Evolutionary conservation across 2,888 invertebrate species (phyloP).

Genomic region (Chrysina gloriosa): DNA sequence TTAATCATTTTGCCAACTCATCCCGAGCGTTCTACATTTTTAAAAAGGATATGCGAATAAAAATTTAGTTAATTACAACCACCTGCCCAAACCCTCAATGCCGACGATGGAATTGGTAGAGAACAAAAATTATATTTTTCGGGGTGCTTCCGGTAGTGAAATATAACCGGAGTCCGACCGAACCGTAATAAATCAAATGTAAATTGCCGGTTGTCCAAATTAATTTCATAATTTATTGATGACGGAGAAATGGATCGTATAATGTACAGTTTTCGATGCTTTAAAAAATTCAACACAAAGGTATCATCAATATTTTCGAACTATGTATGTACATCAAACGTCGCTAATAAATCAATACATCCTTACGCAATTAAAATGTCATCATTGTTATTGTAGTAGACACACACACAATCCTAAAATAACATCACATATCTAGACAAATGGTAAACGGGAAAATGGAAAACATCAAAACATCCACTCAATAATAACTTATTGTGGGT

Average conservation of each 20-base stretch:
- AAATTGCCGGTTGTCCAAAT: constrained; percentile 37
- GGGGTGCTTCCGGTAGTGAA: constrained; percentile 27
- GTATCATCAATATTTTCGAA: background rate
- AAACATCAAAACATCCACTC: too few relatives aligned
- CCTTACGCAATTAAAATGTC: too few relatives aligned
- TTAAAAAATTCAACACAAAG: background rate
- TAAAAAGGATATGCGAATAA: constrained; percentile 24
- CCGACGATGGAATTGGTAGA: constrained; percentile 19
- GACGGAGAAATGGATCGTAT: constrained; percentile 22
- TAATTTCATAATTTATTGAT: constrained; percentile 37
- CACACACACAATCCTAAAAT: too few relatives aligned
- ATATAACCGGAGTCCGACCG: constrained; percentile 21
- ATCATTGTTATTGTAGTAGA: too few relatives aligned
- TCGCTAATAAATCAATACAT: constrained; percentile 12
- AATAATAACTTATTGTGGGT: too few relatives aligned
- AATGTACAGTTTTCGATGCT: constrained; percentile 21
- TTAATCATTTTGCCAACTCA: constrained; percentile 22
- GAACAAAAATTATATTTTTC: constrained; percentile 36
- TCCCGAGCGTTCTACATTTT: constrained; percentile 1
- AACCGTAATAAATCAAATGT: constrained; percentile 36
- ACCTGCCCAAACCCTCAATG: constrained; percentile 27
- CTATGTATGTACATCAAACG: background rate
- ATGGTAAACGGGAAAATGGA: too few relatives aligned
- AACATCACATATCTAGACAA: too few relatives aligned
- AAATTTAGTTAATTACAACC: constrained; percentile 28